Conservation (phyloP, 2,888 invertebrate genomes). For the Tipula unca region DNA sequence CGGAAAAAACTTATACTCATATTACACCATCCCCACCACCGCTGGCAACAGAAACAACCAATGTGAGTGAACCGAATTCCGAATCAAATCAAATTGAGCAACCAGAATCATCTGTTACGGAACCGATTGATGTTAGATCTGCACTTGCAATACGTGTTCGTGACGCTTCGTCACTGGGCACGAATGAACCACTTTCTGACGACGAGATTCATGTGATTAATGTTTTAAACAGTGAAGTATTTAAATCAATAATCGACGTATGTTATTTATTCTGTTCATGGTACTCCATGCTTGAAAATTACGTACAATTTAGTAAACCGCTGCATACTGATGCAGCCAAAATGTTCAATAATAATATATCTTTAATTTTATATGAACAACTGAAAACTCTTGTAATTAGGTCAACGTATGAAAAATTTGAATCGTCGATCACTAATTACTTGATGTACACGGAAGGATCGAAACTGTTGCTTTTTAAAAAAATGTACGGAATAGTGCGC, state of each 20-base stretch:
- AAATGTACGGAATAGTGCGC: not conserved
- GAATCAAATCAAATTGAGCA: not conserved
- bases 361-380: not conserved
- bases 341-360: not conserved
- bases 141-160: not conserved
- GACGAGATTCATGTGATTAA: not conserved
- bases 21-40: not conserved
- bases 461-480: not conserved
- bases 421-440: not conserved
- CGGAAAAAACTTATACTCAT: not conserved
- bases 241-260: not conserved
- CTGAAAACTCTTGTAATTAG: not conserved
- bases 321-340: not conserved
- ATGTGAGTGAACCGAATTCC: not conserved
- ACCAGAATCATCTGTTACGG: not conserved
- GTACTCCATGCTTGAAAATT: not conserved
- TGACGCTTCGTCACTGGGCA: not conserved
- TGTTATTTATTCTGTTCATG: not conserved
- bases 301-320: not conserved
- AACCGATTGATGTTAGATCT: not conserved
- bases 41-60: not conserved
- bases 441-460: not conserved
- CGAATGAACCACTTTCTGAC: not conserved
- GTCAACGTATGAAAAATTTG: not conserved
- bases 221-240: not conserved